Evolutionary conservation across 1,140 invertebrate genomes (phyloP), one percentile per base, ranked within the genome.

Genomic region (Brachionus koreanus): DNA sequence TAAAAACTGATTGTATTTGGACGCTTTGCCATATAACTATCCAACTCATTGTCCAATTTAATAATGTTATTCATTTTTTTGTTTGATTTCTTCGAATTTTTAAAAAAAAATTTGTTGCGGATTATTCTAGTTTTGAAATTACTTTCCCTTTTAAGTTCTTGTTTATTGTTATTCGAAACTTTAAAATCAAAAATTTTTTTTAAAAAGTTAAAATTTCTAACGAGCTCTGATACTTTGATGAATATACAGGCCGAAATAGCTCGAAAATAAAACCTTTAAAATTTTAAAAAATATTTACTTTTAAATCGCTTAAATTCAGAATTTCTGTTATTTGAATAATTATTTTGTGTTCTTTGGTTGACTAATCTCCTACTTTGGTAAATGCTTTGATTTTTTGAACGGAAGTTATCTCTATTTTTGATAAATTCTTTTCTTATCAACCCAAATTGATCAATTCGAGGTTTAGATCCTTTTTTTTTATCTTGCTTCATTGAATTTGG

Each of bases 101-200:
- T 69, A 3, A 39, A 16, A 9, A 7, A 69, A 4, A 23, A 42
- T 37, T 39, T 69, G 37, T 69, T 69, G 16, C 35, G 65, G n/a
- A 69, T 69, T n/a, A 69, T 69, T 69, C 65, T 69, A 3, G 65
- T 69, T 69, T 39, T 35, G 37, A 69, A 35, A 39, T n/a, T 37
- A 39, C n/a, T 16, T n/a, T 42, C 3, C 12, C 13, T 7, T 12
- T 10, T 13, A 10, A 6, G 0, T 65, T 33, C 63, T 39, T 33
- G 9, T 37, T 69, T 69, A 19, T 39, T 42, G 10, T 69, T 69
- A 4, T 3, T 5, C 9, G 1, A 33, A 69, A 69, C 65, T 69
- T 33, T 37, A 69, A 39, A 69, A 69, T 9, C 2, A 39, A 69
- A 69, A 19, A 37, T 37, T 7, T 37, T n/a, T 37, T 37, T 9